Base-by-base conservation (phyloP, 2,113 vertebrate species). In the Suricata suricatta region DNA sequence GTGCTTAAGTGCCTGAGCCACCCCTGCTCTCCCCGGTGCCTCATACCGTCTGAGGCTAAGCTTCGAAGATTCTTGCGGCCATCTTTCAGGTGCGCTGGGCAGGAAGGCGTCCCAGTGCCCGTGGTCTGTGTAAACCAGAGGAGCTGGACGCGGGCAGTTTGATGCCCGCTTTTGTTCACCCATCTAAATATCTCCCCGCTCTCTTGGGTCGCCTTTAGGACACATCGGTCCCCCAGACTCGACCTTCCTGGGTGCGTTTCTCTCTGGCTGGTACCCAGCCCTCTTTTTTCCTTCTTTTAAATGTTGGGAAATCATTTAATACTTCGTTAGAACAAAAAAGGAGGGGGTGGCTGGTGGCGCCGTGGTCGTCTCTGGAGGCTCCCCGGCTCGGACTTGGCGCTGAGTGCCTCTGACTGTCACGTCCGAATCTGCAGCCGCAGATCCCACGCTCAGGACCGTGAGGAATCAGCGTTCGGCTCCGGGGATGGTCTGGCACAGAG, bases 141-240 rank as follows among this genome's bases (percentile, higher is more conserved):
- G 52, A 72, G 13, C 25, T 3, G 6, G 5, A 8, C 50, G 8
- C 68, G 35, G n/a, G 15, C 41, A 57, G 11, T 3, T 23, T 15
- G 52, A 44, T 5, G 33, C 44, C 44, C 10, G 0, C n/a, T 23
- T 57, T 50, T 41, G 7, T 6, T 1, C 63, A 7, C 35, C 33
- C 50, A 2, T 79, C n/a, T 16, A 16, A 35, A 69, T 23, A 21
- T 19, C 31, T 4, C 14, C 2, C 38, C 8, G 23, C 16, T 50
- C 44, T 35, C 50, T 3, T 27, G 0, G 7, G 14, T 4, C 13
- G n/a, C 27, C 82, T 54, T 71, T 21, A 17, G 71, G 21, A 60
- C 57, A 1, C 16, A 3, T 21, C 33, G 2, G 15, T 14, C 2
- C 29, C 52, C 87, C 68, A 38, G 3, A 69, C 60, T 33, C 31